phyloP scores from a whole-genome alignment of 1,140 invertebrate genomes.

The silkworm (Bombyx mori) region ASM3026992v2 NC_085107.1:4320501-4321000 shows the following conservation, averaged over 20 bases:
- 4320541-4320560: slow-evolving; percentile 42
- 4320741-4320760: slow-evolving; percentile 41
- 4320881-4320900: slow-evolving; percentile 56
- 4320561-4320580: slow-evolving; percentile 47
- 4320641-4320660: slow-evolving; percentile 39
- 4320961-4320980: slow-evolving; percentile 40
- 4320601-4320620: slow-evolving; percentile 41
- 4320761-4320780: slow-evolving; percentile 4
- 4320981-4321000: slow-evolving; percentile 47
- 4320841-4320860: slow-evolving; percentile 53
- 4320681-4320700: slow-evolving; percentile 42
- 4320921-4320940: slow-evolving; percentile 57
- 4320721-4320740: slow-evolving; percentile 54
- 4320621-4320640: slow-evolving; percentile 42
- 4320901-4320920: slow-evolving; percentile 49
- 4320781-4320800: slow-evolving; percentile 4
- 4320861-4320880: slow-evolving; percentile 30
- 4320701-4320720: slow-evolving; percentile 39
- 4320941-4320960: slow-evolving; percentile 40
- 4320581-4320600: slow-evolving; percentile 38
- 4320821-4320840: slow-evolving; percentile 60
- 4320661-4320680: slow-evolving; percentile 34
- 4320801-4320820: slow-evolving; percentile 21
- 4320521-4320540: slow-evolving; percentile 52
- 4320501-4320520: slow-evolving; percentile 51